Evolutionary conservation across 2,797 vertebrate species (phyloP).

Genomic region (Tauraco hartlaubi): DNA sequence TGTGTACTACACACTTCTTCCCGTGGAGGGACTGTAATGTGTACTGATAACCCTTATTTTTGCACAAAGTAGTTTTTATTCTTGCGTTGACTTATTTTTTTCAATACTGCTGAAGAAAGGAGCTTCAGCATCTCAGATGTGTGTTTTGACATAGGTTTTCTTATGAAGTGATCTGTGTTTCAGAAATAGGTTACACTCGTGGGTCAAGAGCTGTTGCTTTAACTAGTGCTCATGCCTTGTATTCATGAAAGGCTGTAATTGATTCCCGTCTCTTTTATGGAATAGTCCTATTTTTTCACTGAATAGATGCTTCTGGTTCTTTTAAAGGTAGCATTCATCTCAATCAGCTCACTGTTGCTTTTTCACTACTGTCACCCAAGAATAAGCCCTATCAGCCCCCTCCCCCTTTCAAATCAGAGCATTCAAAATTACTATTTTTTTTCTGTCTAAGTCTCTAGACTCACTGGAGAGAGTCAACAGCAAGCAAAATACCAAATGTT

Average conservation of each 20-base stretch:
- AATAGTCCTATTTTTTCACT: neutral
- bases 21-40: constrained; percentile 31
- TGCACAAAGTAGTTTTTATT: constrained; percentile 20
- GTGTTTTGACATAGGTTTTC: constrained; percentile 34
- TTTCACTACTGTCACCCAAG: constrained; percentile 19
- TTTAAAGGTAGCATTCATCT: constrained; percentile 47
- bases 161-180: constrained; percentile 25
- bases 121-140: constrained; percentile 7
- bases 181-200: constrained; percentile 40
- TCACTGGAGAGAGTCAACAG: neutral
- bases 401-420: neutral
- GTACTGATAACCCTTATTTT: neutral
- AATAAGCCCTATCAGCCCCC: neutral
- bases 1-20: neutral
- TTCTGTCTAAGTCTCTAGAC: neutral
- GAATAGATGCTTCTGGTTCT: constrained; percentile 57
- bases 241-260: constrained; percentile 51
- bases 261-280: constrained; percentile 30
- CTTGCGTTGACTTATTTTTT: neutral
- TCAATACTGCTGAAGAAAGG: constrained; percentile 33
- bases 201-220: constrained; percentile 39
- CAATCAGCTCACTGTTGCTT: constrained; percentile 16
- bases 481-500: neutral
- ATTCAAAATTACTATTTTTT: constrained; percentile 36
- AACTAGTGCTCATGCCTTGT: constrained; percentile 34